Percentiles rank a stretch among this genome's conserved stretches.
Evolutionary conservation across 2,888 invertebrate species (phyloP).

Genomic region (Trichogramma evanescens): DNA sequence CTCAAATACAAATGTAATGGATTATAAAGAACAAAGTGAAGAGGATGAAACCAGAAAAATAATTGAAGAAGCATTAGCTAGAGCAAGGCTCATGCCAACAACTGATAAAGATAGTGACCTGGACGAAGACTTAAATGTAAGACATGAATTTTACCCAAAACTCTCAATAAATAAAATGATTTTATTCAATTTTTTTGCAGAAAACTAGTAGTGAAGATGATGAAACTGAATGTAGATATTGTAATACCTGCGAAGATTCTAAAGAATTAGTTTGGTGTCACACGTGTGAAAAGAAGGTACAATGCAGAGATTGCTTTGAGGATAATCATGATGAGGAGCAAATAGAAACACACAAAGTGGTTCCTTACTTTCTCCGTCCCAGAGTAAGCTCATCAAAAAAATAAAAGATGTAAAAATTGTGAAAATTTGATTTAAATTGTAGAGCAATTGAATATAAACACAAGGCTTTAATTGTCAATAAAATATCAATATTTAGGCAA

Average conservation of each 20-base stretch:
- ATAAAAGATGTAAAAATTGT: too few relatives aligned
- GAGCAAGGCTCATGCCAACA: conserved; percentile 46
- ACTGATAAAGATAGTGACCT: conserved; percentile 32
- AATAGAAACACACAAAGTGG: conserved; percentile 31
- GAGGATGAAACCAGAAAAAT: conserved; percentile 39
- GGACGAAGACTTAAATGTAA: conserved; percentile 22
- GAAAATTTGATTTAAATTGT: too few relatives aligned
- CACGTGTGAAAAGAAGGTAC: conserved; percentile 74
- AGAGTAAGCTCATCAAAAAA: neutral
- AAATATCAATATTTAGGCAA: too few relatives aligned
- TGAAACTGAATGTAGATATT: conserved; percentile 64
- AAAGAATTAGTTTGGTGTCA: conserved; percentile 67
- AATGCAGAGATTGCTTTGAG: conserved; percentile 67
- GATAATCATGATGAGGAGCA: conserved; percentile 65
- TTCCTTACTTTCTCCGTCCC: conserved; percentile 24
- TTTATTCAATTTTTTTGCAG: conserved; percentile 2
- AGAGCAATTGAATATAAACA: too few relatives aligned
- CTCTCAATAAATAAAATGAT: neutral
- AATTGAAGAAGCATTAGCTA: conserved; percentile 44
- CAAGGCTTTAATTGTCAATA: too few relatives aligned
- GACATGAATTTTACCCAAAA: neutral
- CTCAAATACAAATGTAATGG: conserved; percentile 3
- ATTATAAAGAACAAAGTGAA: conserved; percentile 46
- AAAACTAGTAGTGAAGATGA: conserved; percentile 15
- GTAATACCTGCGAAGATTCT: conserved; percentile 74